phyloP scores from a whole-genome alignment of 2,113 vertebrate genomes.

The Microcebus murinus region DNA sequence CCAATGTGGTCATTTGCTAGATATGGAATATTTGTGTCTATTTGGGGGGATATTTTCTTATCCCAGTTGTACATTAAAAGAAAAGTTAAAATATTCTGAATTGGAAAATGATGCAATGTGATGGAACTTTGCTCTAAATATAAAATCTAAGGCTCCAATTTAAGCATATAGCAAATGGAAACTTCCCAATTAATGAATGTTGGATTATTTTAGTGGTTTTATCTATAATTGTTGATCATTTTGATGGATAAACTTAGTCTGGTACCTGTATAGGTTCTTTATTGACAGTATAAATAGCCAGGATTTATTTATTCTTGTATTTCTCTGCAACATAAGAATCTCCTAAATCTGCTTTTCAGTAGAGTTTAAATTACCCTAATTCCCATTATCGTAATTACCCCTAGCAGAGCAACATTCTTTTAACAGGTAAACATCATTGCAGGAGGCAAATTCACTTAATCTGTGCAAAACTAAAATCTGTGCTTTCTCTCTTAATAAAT shows the following conservation, averaged over 20 bases:
- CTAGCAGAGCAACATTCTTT: slow-evolving; percentile 44
- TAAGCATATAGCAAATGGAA: background rate
- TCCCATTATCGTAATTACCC: slow-evolving; percentile 7
- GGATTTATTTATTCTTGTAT: slow-evolving; percentile 40
- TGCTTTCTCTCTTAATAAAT: background rate
- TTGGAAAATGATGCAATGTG: background rate
- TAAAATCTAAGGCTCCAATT: background rate
- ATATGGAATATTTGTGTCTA: background rate
- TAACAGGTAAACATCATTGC: background rate
- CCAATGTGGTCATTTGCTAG: background rate
- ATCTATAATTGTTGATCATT: background rate
- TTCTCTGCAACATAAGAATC: slow-evolving; percentile 34
- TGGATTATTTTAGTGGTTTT: background rate
- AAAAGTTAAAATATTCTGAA: slow-evolving; percentile 9
- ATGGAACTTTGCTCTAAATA: background rate
- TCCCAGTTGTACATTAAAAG: background rate
- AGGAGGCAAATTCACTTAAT: slow-evolving; percentile 21
- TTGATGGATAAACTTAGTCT: background rate
- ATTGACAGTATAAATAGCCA: background rate
- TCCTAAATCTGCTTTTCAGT: slow-evolving; percentile 4
- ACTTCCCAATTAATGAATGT: background rate
- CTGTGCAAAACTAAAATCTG: slow-evolving; percentile 20
- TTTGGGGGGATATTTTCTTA: slow-evolving; percentile 3
- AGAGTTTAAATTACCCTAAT: slow-evolving; percentile 55
- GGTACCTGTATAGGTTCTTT: background rate